phyloP scores from a whole-genome alignment of 37 sponge, comb jelly and placozoan species.

The Halisarca cf. caerulea region DNA sequence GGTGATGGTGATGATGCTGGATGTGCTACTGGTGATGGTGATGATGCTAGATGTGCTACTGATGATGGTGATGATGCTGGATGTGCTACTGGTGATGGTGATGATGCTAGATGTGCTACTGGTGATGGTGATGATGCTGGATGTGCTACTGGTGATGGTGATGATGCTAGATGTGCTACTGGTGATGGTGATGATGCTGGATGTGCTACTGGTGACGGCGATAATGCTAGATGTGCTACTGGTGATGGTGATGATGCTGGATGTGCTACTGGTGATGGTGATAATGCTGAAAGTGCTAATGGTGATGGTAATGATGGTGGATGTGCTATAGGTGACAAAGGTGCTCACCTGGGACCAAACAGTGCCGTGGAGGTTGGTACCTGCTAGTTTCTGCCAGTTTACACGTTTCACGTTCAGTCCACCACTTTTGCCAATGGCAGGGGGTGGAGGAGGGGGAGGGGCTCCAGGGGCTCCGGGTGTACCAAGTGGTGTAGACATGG shows the following conservation, averaged over 20 bases:
- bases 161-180: constrained; percentile 31
- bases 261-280: not conserved
- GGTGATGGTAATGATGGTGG: constrained; percentile 34
- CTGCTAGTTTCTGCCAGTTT: constrained; percentile 47
- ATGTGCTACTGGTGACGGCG: constrained; percentile 48
- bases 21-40: no score
- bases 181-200: not conserved
- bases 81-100: not conserved
- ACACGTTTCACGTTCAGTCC: constrained; percentile 25
- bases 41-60: no score
- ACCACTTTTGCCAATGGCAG: not conserved
- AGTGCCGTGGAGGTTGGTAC: constrained; percentile 27
- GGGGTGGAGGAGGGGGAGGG: constrained; percentile 74
- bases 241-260: not conserved
- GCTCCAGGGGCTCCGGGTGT: constrained; percentile 41
- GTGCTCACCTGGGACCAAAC: constrained; percentile 34
- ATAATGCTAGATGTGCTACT: not conserved
- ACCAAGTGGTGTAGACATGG: constrained; percentile 32
- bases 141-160: not conserved
- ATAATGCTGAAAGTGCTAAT: not conserved
- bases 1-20: not conserved
- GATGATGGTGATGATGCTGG: no score
- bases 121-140: not conserved
- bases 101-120: not conserved
- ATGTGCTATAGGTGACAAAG: not conserved